Percentiles rank a stretch among this genome's conserved stretches.
Evolutionary conservation across 2,888 invertebrate genomes (phyloP).

Genomic region (Oscheius onirici): DNA sequence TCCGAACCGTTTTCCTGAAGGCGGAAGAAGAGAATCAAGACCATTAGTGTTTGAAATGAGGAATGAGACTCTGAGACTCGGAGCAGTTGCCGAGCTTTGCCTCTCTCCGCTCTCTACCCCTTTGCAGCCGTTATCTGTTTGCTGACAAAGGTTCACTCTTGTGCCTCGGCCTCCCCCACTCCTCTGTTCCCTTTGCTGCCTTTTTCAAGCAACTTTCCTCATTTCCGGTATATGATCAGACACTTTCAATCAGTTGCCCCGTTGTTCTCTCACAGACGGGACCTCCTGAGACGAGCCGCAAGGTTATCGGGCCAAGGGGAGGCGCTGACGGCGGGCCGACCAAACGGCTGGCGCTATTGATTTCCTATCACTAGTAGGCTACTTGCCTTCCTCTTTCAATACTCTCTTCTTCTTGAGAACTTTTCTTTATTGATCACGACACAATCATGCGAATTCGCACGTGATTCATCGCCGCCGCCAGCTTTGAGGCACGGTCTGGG

Average conservation of each 20-base stretch:
- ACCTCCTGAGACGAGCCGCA: slow-evolving; percentile 27
- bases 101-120: slow-evolving; percentile 5
- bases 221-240: slow-evolving; percentile 3
- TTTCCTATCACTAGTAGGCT: slow-evolving; percentile 31
- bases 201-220: neutral
- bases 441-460: slow-evolving; percentile 21
- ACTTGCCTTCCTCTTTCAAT: slow-evolving; percentile 21
- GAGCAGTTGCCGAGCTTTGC: slow-evolving; percentile 2
- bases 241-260: too few species aligned
- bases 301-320: slow-evolving; percentile 24
- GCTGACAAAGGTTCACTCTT: slow-evolving; percentile 15
- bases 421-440: slow-evolving; percentile 3
- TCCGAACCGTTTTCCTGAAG: too few species aligned
- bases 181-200: slow-evolving; percentile 3
- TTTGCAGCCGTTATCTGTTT: slow-evolving; percentile 29
- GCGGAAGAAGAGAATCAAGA: too few species aligned
- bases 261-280: neutral
- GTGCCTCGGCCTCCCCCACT: slow-evolving; percentile 4
- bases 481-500: neutral
- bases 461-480: slow-evolving; percentile 10
- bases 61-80: neutral
- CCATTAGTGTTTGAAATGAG: too few species aligned
- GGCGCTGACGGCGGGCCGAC: slow-evolving; percentile 18
- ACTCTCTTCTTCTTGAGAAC: neutral
- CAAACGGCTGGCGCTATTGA: slow-evolving; percentile 32